Conservation (phyloP, 2,113 vertebrate species). For the Deroptyus accipitrinus region DNA sequence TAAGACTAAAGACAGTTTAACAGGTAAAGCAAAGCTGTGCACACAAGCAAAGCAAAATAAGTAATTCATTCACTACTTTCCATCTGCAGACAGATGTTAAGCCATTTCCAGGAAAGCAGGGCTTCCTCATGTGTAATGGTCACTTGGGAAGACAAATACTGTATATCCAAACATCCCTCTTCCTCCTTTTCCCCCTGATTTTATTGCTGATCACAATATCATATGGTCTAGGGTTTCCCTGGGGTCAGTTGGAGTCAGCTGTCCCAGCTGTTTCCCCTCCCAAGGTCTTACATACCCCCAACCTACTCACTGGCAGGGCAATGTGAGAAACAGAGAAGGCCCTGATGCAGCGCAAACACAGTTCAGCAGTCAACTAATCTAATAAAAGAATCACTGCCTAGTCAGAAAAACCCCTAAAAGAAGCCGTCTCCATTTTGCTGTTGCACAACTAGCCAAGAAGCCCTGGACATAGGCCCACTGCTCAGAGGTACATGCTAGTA, state of each 20-base stretch:
- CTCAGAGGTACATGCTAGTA: background rate
- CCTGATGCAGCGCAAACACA: background rate
- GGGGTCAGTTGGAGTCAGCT: background rate
- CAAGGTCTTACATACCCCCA: background rate
- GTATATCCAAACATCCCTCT: background rate
- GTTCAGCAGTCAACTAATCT: background rate
- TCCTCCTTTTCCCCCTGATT: background rate
- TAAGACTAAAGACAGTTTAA: background rate
- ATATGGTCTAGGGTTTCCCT: background rate
- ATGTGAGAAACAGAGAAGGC: background rate
- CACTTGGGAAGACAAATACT: background rate
- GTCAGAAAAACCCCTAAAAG: background rate
- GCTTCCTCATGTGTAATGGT: background rate
- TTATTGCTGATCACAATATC: background rate
- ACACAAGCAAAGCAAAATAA: background rate
- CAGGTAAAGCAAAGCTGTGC: background rate
- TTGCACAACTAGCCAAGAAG: background rate
- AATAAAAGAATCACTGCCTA: background rate
- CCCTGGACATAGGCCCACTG: background rate
- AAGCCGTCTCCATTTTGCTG: background rate
- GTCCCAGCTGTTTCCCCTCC: background rate
- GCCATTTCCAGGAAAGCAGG: background rate
- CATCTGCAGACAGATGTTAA: background rate
- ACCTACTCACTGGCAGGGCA: background rate
- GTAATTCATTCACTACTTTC: background rate